phyloP scores from a whole-genome alignment of 2,888 invertebrate genomes.

The Pterobdella sp. region DNA sequence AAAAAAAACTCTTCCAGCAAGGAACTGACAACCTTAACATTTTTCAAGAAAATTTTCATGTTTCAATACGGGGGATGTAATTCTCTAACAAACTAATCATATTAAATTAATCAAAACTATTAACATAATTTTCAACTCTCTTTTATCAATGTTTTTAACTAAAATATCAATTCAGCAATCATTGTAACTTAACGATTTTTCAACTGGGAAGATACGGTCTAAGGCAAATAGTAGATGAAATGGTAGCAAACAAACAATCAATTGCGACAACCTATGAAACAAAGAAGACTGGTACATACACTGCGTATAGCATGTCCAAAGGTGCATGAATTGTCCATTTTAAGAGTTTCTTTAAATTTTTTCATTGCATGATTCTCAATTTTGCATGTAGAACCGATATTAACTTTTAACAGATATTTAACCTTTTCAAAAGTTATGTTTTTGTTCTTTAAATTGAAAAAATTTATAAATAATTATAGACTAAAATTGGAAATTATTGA shows the following conservation, averaged over 20 bases:
- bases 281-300: neutral
- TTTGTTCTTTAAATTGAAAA: neutral
- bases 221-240: conserved; percentile 14
- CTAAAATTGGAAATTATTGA: no score
- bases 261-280: neutral
- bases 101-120: neutral
- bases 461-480: no score
- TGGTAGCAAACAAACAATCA: neutral
- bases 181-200: neutral
- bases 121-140: neutral
- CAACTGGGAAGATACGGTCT: neutral
- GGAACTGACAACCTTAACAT: neutral
- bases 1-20: neutral
- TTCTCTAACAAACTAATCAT: neutral
- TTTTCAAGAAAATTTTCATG: neutral
- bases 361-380: neutral
- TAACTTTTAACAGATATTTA: neutral
- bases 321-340: neutral
- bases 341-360: neutral
- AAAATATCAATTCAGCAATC: neutral
- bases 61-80: neutral
- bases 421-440: no score
- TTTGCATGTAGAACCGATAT: neutral
- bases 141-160: neutral
- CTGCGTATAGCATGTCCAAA: neutral